These are phyloP conservation scores for Dipodomys ordii DNA, from an alignment of 2,113 vertebrate genomes.

Conservation along the genomic window DNA sequence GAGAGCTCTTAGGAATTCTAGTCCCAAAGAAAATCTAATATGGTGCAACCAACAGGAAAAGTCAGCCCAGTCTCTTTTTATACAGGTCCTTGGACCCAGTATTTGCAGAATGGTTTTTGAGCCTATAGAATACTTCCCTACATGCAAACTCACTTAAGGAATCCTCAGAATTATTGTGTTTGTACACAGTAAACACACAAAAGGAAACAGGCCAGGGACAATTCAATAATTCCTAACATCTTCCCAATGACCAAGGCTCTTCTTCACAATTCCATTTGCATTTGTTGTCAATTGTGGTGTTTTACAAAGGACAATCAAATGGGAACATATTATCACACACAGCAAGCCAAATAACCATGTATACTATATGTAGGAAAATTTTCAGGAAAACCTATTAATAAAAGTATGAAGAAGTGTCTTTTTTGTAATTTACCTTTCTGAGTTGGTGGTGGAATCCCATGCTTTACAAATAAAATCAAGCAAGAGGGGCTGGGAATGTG, in stretches of 20 bases:
- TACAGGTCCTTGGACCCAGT: neutral
- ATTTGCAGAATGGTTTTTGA: neutral
- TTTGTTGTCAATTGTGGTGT: neutral
- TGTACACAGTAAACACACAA: no score
- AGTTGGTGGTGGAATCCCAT: neutral
- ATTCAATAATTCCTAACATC: neutral
- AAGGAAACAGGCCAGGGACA: neutral
- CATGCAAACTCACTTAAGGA: neutral
- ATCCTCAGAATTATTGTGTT: neutral
- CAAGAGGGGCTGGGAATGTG: neutral
- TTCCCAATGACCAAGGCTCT: neutral
- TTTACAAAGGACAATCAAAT: neutral
- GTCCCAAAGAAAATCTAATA: neutral
- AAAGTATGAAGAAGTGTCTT: neutral
- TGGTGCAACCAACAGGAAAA: neutral
- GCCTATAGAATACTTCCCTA: neutral
- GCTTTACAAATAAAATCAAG: neutral
- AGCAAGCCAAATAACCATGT: neutral
- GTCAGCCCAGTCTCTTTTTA: accelerated
- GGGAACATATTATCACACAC: neutral
- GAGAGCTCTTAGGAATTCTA: neutral
- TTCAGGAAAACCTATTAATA: neutral
- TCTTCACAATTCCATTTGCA: neutral
- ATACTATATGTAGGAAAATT: neutral
- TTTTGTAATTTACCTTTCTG: neutral